Conservation (phyloP, 1,140 invertebrate genomes). For the Steinernema feltiae region DNA sequence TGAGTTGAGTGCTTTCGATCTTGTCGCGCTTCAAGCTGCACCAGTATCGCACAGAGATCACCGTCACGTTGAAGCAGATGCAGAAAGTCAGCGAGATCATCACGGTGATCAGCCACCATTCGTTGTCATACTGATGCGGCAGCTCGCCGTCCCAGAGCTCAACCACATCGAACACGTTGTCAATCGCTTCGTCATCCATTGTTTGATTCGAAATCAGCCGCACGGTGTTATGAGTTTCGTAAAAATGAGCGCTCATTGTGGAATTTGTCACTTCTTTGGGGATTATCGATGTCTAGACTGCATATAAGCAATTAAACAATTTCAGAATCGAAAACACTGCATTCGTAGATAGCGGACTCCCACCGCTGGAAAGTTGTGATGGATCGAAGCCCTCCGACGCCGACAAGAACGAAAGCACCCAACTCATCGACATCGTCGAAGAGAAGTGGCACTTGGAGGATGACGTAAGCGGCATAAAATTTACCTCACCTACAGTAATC, state of each 20-base stretch:
- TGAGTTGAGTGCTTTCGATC: not conserved
- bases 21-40: conserved; percentile 1
- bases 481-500: no score
- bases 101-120: not conserved
- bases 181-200: not conserved
- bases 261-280: no score
- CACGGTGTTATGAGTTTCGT: no score
- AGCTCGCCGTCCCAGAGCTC: not conserved
- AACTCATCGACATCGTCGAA: not conserved
- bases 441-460: conserved; percentile 1
- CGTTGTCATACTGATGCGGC: not conserved
- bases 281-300: no score
- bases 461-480: not conserved
- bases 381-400: not conserved
- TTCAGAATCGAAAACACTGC: not conserved
- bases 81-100: not conserved
- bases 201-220: no score
- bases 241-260: no score
- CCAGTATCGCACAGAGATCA: not conserved
- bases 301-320: not conserved
- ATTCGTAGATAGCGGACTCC: not conserved
- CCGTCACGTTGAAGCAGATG: not conserved
- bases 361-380: not conserved
- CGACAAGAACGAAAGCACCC: not conserved
- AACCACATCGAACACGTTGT: not conserved